Base-by-base conservation (phyloP, 2,888 invertebrate genomes). In the Polia nebulosa region DNA sequence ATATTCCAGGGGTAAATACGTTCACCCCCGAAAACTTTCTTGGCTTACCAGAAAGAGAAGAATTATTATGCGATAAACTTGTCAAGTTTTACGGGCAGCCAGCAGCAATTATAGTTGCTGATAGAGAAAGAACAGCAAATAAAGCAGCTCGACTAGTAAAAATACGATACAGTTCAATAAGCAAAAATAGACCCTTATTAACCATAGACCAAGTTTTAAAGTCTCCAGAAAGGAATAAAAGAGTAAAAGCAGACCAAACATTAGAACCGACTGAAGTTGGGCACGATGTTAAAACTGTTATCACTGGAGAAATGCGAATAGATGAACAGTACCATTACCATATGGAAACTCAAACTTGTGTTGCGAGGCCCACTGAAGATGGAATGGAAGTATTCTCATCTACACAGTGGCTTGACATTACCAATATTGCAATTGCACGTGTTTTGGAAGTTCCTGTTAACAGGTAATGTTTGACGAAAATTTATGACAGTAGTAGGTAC, bases 321-420 rank as follows among this genome's bases (percentile, higher is more conserved):
- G 96, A 96, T 17, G 89, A 94, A 17, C 98, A 98, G 85, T 97
- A 97, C 85, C 98, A 98, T 89, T 97, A 96, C 78, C 96, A 96
- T 22, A 97, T 98, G 97, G 98, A 98, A 88, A 96, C 97, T 0
- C 96, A 97, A 72, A 94, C 95, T 0, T 97, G 97, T 84, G 94
- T 97, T 1, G 96, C 96, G 22, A 88, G 96, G 32, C 98, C 97
- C 0, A 94, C 93, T 1, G 98, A 98, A 86, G 97, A 97, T 87
- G 97, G 97, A 0, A 89, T 97, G 79, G 96, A 97, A 75, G 96
- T 98, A 2, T 96, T 95, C 84, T 90, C 96, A 0, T 85, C 97
- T 0, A 92, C 96, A 0, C 97, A 97, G 82, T 96, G 96, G 94
- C 95, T 97, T 83, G 97, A 97, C 81, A 85, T 93, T 0, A 87